Base-by-base conservation (phyloP, 2,797 vertebrate genomes). In the Anguilla megastoma region DNA sequence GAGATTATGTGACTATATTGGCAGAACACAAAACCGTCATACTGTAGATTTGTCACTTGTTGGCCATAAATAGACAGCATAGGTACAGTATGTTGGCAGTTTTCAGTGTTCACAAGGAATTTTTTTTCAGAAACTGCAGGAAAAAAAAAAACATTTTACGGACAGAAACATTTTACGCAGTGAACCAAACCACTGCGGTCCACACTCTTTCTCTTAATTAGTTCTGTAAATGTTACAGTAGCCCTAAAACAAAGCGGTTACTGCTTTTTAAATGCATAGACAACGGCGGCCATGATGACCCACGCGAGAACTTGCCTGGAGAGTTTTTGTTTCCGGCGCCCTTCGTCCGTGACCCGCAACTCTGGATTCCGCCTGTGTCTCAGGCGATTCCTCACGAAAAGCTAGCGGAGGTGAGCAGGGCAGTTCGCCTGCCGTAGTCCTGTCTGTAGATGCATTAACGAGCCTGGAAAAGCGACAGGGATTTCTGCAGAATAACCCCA, bases 371-470 rank as follows among this genome's bases (percentile, higher is more conserved):
- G 33, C 63, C 8, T 27, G n/a, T 56, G 87, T 33, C 52, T 63
- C 30, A 88, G 87, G n/a, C n/a, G 9, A 36, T 7, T 86, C 45
- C 69, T 41, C 79, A 58, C 60, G 45, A 60, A 79, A 71, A 76
- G 1, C 30, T 60, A 45, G 50, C 12, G 8, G 5, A 85, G 80
- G 86, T 56, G 74, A 80, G 74, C 71, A 56, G 27, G 36, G 14
- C 63, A 33, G 36, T 41, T 0, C 6, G 71, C 54, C 6, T 79
- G 24, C 54, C 18, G 5, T 41, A 56, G 30, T 50, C 41, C 24
- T 56, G 14, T 69, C n/a, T 36, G 48, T 76, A 85, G 21, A 33
- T 48, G 63, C 63, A 52, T 82, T 85, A 88, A 71, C 80, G 85
- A 85, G 45, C 48, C 54, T 84, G 63, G 50, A 41, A 63, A 41